These are phyloP conservation scores for Lipophrys pholis DNA, from an alignment of 2,113 vertebrate genomes.

Conservation along the genomic window DNA sequence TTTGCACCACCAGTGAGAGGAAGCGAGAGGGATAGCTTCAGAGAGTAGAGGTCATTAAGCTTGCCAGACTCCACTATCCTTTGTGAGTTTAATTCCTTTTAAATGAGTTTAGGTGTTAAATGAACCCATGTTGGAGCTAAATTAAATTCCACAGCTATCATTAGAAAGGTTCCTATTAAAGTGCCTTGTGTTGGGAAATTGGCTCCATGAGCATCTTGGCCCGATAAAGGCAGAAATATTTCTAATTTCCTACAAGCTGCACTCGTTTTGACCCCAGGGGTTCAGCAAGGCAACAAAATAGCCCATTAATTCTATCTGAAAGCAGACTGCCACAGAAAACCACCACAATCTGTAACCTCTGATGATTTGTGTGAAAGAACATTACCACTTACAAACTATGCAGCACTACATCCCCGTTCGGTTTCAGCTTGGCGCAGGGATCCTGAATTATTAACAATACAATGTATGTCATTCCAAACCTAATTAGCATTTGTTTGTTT, in stretches of 20 bases:
- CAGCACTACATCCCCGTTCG: conserved; percentile 33
- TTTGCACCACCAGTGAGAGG: conserved; percentile 26
- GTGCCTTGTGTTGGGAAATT: conserved; percentile 73
- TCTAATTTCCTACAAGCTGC: conserved; percentile 74
- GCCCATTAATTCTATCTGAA: conserved; percentile 72
- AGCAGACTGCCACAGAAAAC: conserved; percentile 56
- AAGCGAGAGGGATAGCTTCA: conserved; percentile 12
- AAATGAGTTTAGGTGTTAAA: conserved; percentile 80
- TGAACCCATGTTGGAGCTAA: conserved; percentile 68
- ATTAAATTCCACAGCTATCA: conserved; percentile 79
- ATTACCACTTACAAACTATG: conserved; percentile 52
- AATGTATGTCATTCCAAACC: conserved; percentile 43
- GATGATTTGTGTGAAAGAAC: conserved; percentile 56
- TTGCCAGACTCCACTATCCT: conserved; percentile 56
- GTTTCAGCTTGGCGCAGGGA: conserved; percentile 20
- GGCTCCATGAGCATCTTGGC: conserved; percentile 63
- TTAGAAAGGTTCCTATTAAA: conserved; percentile 77
- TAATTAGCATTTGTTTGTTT: conserved; percentile 39
- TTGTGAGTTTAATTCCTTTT: conserved; percentile 70
- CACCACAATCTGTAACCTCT: conserved; percentile 47
- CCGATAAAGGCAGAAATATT: conserved; percentile 73
- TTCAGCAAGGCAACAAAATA: conserved; percentile 65
- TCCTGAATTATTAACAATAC: conserved; percentile 69
- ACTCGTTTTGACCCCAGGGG: conserved; percentile 67
- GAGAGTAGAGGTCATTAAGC: conserved; percentile 37